Percentiles rank a stretch among this genome's conserved stretches.
Conservation (phyloP, 2,797 vertebrate species). For the Uromys caudimaculatus region DNA sequence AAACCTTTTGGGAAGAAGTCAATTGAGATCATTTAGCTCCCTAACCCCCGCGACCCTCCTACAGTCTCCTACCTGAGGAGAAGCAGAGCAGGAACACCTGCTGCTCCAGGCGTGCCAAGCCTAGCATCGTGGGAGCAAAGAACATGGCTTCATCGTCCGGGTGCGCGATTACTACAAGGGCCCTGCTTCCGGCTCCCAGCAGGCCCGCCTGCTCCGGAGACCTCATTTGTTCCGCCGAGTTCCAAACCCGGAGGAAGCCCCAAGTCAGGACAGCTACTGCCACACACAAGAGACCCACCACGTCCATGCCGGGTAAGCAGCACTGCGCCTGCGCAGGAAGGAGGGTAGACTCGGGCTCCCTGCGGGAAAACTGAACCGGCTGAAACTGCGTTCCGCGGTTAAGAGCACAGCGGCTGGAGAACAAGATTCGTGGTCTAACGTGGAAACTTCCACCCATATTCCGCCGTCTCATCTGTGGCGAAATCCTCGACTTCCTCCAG, state of each 20-base stretch:
- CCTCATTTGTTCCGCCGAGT: not conserved
- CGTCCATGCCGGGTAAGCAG: rapidly evolving
- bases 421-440: not conserved
- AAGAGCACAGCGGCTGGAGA: not conserved
- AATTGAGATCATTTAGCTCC: not conserved
- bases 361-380: not conserved
- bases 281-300: not conserved
- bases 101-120: constrained; percentile 86
- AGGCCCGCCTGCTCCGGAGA: constrained; percentile 17
- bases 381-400: constrained; percentile 54
- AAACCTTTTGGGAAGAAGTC: not conserved
- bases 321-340: rapidly evolving
- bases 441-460: not conserved
- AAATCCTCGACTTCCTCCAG: not conserved
- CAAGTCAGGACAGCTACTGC: rapidly evolving
- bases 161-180: constrained; percentile 92
- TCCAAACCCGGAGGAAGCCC: constrained; percentile 48
- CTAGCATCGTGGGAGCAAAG: constrained; percentile 94
- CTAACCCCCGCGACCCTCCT: not conserved
- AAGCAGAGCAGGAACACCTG: constrained; percentile 93
- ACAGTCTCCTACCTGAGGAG: constrained; percentile 93
- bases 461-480: no score
- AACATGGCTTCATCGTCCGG: constrained; percentile 99
- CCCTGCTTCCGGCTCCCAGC: constrained; percentile 49
- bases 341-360: not conserved